These are phyloP conservation scores for Drosophila auraria DNA, from an alignment of 1,140 invertebrate species.

Conservation along the genomic window DNA sequence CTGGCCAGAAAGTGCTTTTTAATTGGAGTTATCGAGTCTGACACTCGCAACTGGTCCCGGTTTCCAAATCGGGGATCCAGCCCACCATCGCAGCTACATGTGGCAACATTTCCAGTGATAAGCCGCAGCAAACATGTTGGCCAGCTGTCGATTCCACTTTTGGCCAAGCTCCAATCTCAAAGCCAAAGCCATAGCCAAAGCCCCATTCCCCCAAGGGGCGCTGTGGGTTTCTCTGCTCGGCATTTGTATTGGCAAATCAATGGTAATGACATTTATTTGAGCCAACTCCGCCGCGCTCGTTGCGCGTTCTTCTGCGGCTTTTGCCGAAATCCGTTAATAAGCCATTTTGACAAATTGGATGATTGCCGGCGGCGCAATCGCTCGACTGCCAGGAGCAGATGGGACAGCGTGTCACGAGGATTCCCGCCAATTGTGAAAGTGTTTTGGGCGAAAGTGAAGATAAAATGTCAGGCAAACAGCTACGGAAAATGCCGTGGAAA, in stretches of 20 bases:
- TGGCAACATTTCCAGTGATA: constrained; percentile 63
- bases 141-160: constrained; percentile 53
- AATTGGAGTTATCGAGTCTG: constrained; percentile 60
- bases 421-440: constrained; percentile 34
- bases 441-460: constrained; percentile 49
- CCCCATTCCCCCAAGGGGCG: constrained; percentile 21
- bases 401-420: constrained; percentile 4
- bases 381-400: constrained; percentile 34
- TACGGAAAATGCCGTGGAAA: constrained; percentile 10
- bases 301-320: constrained; percentile 54
- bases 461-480: constrained; percentile 38
- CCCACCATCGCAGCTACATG: constrained; percentile 22
- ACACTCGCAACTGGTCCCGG: constrained; percentile 56
- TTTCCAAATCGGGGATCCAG: constrained; percentile 41
- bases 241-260: constrained; percentile 63
- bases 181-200: constrained; percentile 21
- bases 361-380: constrained; percentile 57
- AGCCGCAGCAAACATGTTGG: constrained; percentile 43
- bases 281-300: constrained; percentile 30
- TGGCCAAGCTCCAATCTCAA: constrained; percentile 28
- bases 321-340: constrained; percentile 77
- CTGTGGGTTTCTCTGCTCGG: constrained; percentile 34
- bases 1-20: constrained; percentile 69
- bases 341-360: constrained; percentile 82
- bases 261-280: constrained; percentile 66